A percentile compares a stretch with the other conserved stretches of the same genome.
phyloP scores from a whole-genome alignment of 2,797 vertebrate species.

The Pangasius krempfi region DNA sequence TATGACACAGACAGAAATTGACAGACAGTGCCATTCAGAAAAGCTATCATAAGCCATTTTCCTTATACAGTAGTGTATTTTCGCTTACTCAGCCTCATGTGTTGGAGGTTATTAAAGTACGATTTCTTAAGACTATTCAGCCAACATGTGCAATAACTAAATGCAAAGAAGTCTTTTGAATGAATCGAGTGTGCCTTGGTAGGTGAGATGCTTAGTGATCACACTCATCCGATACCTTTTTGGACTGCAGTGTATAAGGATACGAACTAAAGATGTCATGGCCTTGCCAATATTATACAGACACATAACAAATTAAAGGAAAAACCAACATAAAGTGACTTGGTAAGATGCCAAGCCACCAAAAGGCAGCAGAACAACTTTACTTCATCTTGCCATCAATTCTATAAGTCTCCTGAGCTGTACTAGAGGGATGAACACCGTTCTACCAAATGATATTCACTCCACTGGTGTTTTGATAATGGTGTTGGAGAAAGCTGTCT shows the following conservation, averaged over 20 bases:
- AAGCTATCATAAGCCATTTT: background rate
- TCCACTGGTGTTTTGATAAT: background rate
- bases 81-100: background rate
- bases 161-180: background rate
- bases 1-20: slow-evolving; percentile 21
- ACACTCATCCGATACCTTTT: background rate
- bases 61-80: background rate
- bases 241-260: background rate
- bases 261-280: background rate
- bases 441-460: background rate
- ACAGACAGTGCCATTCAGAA: background rate
- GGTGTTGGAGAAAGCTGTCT: background rate
- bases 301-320: background rate
- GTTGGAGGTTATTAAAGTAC: background rate
- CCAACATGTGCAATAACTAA: background rate
- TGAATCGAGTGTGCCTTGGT: background rate
- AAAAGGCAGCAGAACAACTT: background rate
- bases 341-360: background rate
- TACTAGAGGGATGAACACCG: background rate
- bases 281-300: background rate
- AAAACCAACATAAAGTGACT: background rate
- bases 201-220: background rate
- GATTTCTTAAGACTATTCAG: background rate
- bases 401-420: background rate
- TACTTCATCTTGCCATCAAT: background rate